A percentile compares a stretch with the other conserved stretches of the same genome.
phyloP scores from a whole-genome alignment of 2,113 vertebrate genomes.

The Tetrao urogallus region DNA sequence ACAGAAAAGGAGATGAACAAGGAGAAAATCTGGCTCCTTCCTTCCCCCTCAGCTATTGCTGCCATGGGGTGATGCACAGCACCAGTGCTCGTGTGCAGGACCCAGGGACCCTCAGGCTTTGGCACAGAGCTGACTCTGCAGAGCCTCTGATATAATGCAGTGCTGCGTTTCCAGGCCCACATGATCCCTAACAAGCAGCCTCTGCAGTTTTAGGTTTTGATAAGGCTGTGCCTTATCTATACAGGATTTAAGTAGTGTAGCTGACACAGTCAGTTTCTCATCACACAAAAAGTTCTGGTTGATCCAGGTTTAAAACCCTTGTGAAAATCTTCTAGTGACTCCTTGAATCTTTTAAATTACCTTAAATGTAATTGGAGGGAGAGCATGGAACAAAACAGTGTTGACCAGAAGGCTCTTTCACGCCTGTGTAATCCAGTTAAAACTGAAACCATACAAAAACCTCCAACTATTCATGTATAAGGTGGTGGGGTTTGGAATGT shows the following conservation, averaged over 20 bases:
- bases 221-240: background rate
- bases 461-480: background rate
- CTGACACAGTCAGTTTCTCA: background rate
- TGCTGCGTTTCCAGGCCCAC: accelerated
- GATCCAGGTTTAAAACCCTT: background rate
- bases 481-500: background rate
- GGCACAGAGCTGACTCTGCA: background rate
- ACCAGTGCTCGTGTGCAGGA: accelerated
- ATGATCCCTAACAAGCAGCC: background rate
- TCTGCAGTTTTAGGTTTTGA: background rate
- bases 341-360: background rate
- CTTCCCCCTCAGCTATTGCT: background rate
- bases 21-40: background rate
- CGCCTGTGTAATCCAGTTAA: background rate
- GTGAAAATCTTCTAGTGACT: background rate
- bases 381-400: background rate
- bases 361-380: background rate
- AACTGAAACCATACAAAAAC: background rate
- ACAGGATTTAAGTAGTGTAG: background rate
- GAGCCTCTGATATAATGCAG: accelerated
- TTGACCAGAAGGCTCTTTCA: background rate
- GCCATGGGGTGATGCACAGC: background rate
- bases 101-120: accelerated
- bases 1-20: background rate
- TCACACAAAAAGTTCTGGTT: background rate